Evolutionary conservation across 2,113 vertebrate genomes (phyloP).

Genomic region (Hippocampus mohnikei): DNA sequence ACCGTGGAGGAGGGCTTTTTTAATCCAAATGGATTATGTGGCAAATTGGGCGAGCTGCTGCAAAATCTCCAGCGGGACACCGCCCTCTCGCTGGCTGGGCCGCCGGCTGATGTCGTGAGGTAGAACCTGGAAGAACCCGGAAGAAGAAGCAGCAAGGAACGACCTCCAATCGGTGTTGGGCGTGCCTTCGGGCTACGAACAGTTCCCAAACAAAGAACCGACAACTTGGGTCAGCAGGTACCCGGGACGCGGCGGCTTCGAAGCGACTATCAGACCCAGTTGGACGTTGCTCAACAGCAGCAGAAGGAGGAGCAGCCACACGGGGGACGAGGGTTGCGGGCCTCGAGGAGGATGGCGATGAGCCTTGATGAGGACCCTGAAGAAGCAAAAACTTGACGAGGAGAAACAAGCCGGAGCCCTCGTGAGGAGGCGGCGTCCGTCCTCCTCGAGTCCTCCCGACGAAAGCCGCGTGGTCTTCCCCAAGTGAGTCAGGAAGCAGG

Average conservation of each 20-base stretch:
- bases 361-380: too few relatives aligned
- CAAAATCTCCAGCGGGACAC: slow-evolving; percentile 29
- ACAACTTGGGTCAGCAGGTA: too few relatives aligned
- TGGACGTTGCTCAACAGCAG: background rate
- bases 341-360: background rate
- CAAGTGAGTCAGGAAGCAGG: slow-evolving; percentile 3
- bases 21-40: slow-evolving; percentile 77
- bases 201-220: too few relatives aligned
- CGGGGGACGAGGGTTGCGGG: background rate
- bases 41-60: slow-evolving; percentile 65
- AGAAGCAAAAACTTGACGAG: background rate
- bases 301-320: background rate
- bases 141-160: background rate
- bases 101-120: background rate
- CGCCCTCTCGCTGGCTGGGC: slow-evolving; percentile 8
- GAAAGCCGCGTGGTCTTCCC: slow-evolving; percentile 9
- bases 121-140: background rate
- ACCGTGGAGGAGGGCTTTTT: slow-evolving; percentile 58
- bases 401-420: background rate
- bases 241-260: too few relatives aligned
- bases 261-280: too few relatives aligned
- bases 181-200: too few relatives aligned
- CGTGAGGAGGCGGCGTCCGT: slow-evolving; percentile 47
- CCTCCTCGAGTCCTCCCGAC: slow-evolving; percentile 12
- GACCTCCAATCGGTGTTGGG: too few relatives aligned